Evolutionary conservation across 2,113 vertebrate species (phyloP).

Genomic region (Hippocampus comes): DNA sequence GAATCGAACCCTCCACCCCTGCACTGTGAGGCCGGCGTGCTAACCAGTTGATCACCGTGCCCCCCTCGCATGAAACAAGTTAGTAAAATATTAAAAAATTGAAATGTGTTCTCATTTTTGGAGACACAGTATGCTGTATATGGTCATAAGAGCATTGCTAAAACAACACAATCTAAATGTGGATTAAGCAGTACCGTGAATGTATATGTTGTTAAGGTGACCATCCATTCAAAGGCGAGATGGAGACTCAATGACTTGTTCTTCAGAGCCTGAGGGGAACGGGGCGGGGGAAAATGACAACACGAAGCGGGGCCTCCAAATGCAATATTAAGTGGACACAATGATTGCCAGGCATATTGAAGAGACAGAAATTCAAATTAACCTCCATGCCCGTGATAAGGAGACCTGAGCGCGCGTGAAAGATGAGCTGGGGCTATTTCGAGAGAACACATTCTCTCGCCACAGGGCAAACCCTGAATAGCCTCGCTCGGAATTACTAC

Average conservation of each 20-base stretch:
- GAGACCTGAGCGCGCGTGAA: conserved; percentile 77
- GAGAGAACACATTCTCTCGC: conserved; percentile 75
- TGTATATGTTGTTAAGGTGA: background rate
- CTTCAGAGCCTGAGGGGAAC: conserved; percentile 32
- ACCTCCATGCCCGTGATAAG: conserved; percentile 58
- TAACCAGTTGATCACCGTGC: too few species aligned
- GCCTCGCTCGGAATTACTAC: conserved; percentile 71
- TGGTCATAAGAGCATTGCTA: too few species aligned
- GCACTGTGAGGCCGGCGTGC: too few species aligned
- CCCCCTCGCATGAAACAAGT: too few species aligned
- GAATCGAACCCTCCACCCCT: too few species aligned
- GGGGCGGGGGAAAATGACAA: conserved; percentile 36
- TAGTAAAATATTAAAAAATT: too few species aligned
- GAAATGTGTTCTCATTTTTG: too few species aligned
- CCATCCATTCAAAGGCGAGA: background rate
- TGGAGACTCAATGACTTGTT: conserved; percentile 42
- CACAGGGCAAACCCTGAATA: conserved; percentile 80
- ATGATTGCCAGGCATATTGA: conserved; percentile 65
- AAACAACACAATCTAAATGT: too few species aligned
- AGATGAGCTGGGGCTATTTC: conserved; percentile 80
- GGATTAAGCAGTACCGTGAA: too few species aligned
- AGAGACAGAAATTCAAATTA: conserved; percentile 75
- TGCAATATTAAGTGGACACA: conserved; percentile 72
- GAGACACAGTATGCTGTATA: too few species aligned
- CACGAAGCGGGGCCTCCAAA: conserved; percentile 55